Conservation (phyloP, 2,113 vertebrate genomes). For the Aramus guarauna region DNA sequence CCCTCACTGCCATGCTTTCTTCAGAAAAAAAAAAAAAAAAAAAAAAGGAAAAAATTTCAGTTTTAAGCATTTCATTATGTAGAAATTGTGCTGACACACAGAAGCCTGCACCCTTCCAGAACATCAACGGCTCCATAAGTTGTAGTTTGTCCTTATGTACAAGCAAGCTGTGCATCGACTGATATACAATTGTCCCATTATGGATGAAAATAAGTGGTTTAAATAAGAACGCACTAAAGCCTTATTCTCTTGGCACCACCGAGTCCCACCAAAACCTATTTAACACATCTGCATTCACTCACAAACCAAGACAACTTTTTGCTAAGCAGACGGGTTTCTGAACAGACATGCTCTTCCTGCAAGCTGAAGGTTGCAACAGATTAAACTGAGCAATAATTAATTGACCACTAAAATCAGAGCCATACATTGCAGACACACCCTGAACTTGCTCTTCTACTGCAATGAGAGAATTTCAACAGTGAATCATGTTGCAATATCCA, state of each 20-base stretch:
- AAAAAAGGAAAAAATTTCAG: background rate
- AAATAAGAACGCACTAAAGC: background rate
- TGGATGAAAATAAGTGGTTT: background rate
- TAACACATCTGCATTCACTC: background rate
- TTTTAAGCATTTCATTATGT: background rate
- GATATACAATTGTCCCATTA: background rate
- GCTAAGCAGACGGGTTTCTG: background rate
- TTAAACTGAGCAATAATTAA: background rate
- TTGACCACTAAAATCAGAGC: background rate
- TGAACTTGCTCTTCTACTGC: background rate
- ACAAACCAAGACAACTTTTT: background rate
- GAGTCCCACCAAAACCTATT: background rate
- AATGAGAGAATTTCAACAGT: background rate
- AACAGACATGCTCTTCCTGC: background rate
- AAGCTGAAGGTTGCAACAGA: background rate
- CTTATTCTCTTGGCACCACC: background rate
- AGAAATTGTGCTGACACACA: background rate
- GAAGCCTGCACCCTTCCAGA: background rate
- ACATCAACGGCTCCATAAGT: fast-evolving
- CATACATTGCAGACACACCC: background rate
- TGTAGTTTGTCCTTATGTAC: background rate
- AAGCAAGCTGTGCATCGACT: background rate
- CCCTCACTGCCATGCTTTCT: background rate
- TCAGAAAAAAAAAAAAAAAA: background rate
- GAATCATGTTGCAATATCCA: background rate